Conservation (phyloP, 2,888 invertebrate genomes). For the Hetaerina titia region DNA sequence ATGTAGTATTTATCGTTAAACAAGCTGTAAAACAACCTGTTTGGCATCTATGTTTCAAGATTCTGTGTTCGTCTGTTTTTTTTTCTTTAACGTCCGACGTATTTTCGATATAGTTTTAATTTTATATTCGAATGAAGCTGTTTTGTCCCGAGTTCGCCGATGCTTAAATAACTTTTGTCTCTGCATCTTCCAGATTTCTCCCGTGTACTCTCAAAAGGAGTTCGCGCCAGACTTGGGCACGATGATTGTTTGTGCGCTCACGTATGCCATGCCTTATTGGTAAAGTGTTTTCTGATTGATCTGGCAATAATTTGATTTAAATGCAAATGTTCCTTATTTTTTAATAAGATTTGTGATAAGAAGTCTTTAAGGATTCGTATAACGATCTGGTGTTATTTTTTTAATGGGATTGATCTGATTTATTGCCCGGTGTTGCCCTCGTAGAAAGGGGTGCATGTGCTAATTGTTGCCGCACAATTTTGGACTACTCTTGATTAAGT, state of each 20-base stretch:
- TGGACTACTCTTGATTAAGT: not conserved
- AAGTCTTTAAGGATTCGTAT: not conserved
- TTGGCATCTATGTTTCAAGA: too few relatives aligned
- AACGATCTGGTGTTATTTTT: not conserved
- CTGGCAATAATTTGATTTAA: not conserved
- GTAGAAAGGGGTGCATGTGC: not conserved
- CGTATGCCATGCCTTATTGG: not conserved
- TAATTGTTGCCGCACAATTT: not conserved
- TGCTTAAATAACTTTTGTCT: not conserved
- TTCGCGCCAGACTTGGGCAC: not conserved
- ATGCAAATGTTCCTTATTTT: conserved; percentile 3
- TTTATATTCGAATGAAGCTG: not conserved
- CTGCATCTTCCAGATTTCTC: not conserved
- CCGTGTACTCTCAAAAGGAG: not conserved
- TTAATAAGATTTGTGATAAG: not conserved
- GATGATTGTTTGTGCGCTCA: not conserved
- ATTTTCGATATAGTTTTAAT: not conserved
- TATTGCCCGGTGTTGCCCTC: not conserved
- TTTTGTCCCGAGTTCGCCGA: not conserved
- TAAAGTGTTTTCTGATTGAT: not conserved
- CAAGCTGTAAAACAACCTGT: too few relatives aligned
- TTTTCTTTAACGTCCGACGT: not conserved
- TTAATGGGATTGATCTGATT: not conserved
- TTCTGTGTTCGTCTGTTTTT: not conserved
- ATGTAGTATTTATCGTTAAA: too few relatives aligned